Evolutionary conservation across 2,797 vertebrate genomes (phyloP), one percentile per base, ranked within the genome.

Genomic region (Sebastiscus albofasciatus): DNA sequence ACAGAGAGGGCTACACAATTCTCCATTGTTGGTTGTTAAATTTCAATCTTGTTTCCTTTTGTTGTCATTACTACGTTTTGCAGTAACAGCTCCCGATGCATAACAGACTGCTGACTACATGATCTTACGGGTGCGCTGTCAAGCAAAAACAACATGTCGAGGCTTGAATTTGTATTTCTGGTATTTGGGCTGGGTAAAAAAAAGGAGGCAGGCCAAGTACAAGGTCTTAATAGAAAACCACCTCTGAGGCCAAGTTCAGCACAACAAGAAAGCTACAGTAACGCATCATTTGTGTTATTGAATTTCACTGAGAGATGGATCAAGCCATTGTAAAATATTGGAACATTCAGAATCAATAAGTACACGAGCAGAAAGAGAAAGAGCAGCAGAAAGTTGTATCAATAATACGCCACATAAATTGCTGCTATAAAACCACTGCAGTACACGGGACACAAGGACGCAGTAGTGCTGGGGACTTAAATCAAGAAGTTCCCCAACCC

Each of bases 121-220:
- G 20, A 60, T 46, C 33, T 26, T 16, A 22, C 22, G 33, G 24
- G 61, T 75, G 77, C 3, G 11, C 62, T 61, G 69, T 80, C 14
- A 36, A 72, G 67, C 52, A 42, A 26, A 76, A 69, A 4, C 56
- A 13, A 39, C 94, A 72, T 49, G 94, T 75, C 52, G 55, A 67
- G 84, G 67, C 94, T 77, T 93, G 94, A 87, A 12, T 80, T 65
- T 81, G 76, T 86, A 22, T 60, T 70, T 90, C 31, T 79, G 90
- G 92, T 92, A 94, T 94, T 93, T 81, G 89, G 91, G 90, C 64
- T 70, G 60, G 89, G 89, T 54, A 58, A 27, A 34, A 42, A 64
- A 52, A 42, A 42, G 13, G 49, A 6, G 29, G 34, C 4, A 56
- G 36, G 73, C 54, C 46, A 49, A 72, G 60, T 20, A 68, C 39